Evolutionary conservation across 2,797 vertebrate genomes (phyloP), one percentile per base, ranked within the genome.

Genomic region (Decapterus maruadsi): DNA sequence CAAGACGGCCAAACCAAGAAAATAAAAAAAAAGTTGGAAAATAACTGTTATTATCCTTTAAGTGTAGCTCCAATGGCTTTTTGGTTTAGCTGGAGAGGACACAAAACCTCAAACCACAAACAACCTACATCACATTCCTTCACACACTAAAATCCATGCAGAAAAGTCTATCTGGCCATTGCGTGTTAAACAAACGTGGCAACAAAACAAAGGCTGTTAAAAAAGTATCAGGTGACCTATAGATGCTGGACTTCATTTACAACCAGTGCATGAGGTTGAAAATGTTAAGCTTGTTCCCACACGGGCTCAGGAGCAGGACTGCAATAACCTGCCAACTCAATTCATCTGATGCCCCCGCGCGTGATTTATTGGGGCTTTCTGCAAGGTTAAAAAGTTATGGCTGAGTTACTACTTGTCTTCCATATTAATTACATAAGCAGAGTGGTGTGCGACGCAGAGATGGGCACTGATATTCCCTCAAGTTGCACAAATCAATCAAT

Each of bases 301-400:
- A 34, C 50, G 36, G 54, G 26, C 54, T 57, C 31, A 0, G 54
- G 54, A 75, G 70, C 48, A 19, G 19, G 19, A 69, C 53, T 1
- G 16, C 62, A 74, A 4, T 42, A 64, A 78, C 68, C 80, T 66
- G 79, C 63, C 75, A 31, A 61, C 68, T 76, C 48, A 13, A 31
- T 75, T 34, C 81, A 50, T 61, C 61, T 42, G 42, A 43, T 12
- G 54, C 38, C 51, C 67, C 40, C 0, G 22, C 66, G 56, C 26
- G 34, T 85, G 86, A 94, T 92, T 83, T 86, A 93, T 84, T 14
- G 59, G 14, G 46, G 58, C 73, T 81, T 84, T 65, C 20, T 29
- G 57, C 88, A 91, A 92, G 92, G 90, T 93, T 92, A 92, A 89
- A 80, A 87, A 90, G 88, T 91, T 90, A 87, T 64, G 68, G 81